Base-by-base conservation (phyloP, 2,113 vertebrate species). In the Ovibos moschatus region DNA sequence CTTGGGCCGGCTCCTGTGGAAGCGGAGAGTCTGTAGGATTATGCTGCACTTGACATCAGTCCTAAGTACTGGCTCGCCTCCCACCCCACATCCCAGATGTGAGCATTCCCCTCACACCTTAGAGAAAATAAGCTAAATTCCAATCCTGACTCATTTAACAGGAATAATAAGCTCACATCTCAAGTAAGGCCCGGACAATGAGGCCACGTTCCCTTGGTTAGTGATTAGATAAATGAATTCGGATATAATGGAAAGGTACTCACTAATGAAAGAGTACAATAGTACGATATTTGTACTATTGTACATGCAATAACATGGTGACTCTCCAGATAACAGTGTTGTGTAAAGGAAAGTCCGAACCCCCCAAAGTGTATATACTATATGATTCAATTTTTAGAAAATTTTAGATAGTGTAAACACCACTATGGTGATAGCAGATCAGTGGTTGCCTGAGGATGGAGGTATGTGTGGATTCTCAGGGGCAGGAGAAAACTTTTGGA, bases 171-270 rank as follows among this genome's bases (percentile, higher is more conserved):
- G 16, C 16, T 82, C 13, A 2, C 1, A 17, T 45, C 67, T 92
- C 86, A 58, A 78, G 81, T 57, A 25, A 79, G 47, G 9, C 8
- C 57, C 1, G 15, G 92, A 55, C 62, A 87, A 2, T 16, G 67
- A 93, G 86, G 47, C 21, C 30, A 53, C 6, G 1, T 51, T 36
- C 57, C 30, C 1, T 47, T 10, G 2, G 43, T 51, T 43, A 21
- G 33, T 17, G 28, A 50, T 40, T 3, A 76, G 76, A 36, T 4
- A 3, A 4, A 15, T 9, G 13, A 27, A 43, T 1, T 15, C 2
- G 1, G 57, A n/a, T 23, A 19, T 25, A 17, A 11, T 7, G 36
- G 9, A 15, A 7, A 12, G n/a, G 1, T 28, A 2, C 45, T 50
- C 33, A 2, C 47, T 9, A n/a, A 2, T 9, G 13, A 36, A 36